Evolutionary conservation across 2,888 invertebrate genomes (phyloP).

Genomic region (Neria commutata): DNA sequence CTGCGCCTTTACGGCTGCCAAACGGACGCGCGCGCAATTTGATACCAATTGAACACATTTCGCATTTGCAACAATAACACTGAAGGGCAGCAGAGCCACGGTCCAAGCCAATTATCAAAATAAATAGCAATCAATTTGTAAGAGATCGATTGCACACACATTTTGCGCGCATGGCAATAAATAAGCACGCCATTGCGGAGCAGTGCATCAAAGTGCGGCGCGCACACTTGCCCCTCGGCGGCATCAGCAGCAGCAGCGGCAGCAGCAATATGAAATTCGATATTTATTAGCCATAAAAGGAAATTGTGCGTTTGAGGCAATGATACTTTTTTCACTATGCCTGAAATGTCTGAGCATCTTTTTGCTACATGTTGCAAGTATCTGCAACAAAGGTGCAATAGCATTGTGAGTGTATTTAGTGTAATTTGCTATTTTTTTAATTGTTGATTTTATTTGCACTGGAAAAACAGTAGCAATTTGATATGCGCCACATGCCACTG

Average conservation of each 20-base stretch:
- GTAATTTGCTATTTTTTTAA: not conserved
- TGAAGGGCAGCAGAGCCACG: constrained; percentile 20
- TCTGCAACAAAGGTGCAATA: no score
- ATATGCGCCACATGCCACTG: not conserved
- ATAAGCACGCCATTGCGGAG: not conserved
- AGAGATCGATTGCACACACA: constrained; percentile 15
- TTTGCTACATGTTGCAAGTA: not conserved
- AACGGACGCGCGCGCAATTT: not conserved
- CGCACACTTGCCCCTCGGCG: constrained; percentile 13
- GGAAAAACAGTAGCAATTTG: not conserved
- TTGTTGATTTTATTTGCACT: not conserved
- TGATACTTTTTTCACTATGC: not conserved
- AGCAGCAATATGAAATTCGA: constrained; percentile 34
- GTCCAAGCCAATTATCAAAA: constrained; percentile 51
- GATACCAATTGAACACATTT: not conserved
- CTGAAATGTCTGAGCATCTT: no score
- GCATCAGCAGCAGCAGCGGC: constrained; percentile 18
- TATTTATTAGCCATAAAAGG: constrained; percentile 37
- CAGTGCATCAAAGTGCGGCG: constrained; percentile 22
- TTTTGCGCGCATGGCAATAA: not conserved
- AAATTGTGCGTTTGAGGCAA: constrained; percentile 22
- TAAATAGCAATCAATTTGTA: constrained; percentile 53
- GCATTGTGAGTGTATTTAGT: not conserved
- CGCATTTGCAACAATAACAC: constrained; percentile 3
- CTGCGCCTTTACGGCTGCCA: constrained; percentile 23